Base-by-base conservation (phyloP, 2,797 vertebrate species). In the Enteromius paludinosus region DNA sequence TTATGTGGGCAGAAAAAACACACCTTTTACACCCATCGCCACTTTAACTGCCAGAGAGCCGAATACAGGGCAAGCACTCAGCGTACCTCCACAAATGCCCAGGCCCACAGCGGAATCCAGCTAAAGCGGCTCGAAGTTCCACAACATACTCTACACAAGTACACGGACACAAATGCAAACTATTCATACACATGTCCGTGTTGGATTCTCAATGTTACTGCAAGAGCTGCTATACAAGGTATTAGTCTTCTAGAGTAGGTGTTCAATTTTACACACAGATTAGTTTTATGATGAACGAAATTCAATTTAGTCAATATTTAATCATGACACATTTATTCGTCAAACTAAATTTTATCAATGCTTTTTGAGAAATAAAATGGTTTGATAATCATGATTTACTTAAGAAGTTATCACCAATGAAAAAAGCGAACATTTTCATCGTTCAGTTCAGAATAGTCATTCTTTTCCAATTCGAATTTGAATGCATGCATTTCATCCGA, bases 1-100 rank as follows among this genome's bases (percentile, higher is more conserved):
- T 94, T 93, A 92, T 92, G 93, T 92, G 91, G 90, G 92, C 93
- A 91, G 92, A 93, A 92, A 93, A 93, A 94, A 92, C 91, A 90
- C 90, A 94, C 93, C 92, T 94, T 94, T 93, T 91, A 93, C 91
- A 94, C 91, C 87, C 85, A 91, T 91, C 88, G 84, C 86, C 88
- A 92, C 88, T 91, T 91, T 90, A 90, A 90, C 91, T 89, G 91
- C 90, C 89, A 86, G 92, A 93, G 92, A 91, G 90, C 88, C 18
- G 47, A 89, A 87, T 86, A 86, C 88, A 91, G 91, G 90, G 90
- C 91, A 89, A 91, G 91, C 90, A 90, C 90, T 90, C 87, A 90
- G 92, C 92, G 90, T 92, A 91, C 70, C 71, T 90, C 90, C 91
- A 85, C 91, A 92, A 87, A 90, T 87, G 89, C 87, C 86, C 75